Evolutionary conservation across 2,113 vertebrate genomes (phyloP), one percentile per base, ranked within the genome.

Genomic region (Plectropomus leopardus): DNA sequence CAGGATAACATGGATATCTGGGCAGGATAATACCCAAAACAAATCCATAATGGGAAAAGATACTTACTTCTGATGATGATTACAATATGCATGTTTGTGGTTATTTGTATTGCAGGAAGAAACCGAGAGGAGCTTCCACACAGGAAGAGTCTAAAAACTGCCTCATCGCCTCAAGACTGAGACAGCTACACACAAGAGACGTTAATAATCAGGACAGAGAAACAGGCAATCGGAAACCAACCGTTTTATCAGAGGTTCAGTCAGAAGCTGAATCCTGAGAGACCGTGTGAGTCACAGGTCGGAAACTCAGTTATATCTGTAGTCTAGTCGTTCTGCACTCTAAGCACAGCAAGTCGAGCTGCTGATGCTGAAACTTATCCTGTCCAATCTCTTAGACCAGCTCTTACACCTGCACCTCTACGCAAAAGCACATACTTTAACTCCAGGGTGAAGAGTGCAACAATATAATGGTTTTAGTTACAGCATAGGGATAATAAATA

Each of bases 231-330:
- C 2, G 0, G 9, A 48, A 68, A 15, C 1, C 16, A 82, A 80
- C 48, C 26, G 11, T 66, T 58, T 76, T 76, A 78, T 87, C 75
- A 61, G 65, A 44, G 74, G 28, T 70, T 85, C 57, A 44, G 53
- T 73, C 63, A 32, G 48, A 42, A 47, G 45, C 23, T 48, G 42
- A 66, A 61, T 67, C 48, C 40, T 9, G 14, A 55, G 40, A 75
- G 57, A 40, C 76, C 7, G 1, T 3, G 16, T 55, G 60, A 67
- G 32, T 80, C 63, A 57, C 64, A 58, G 42, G 42, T 45, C 6
- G 14, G 48, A 53, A 82, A 84, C 30, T 36, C n/a, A 51, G 32
- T 48, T 40, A 71, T 63, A 77, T 72, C 63, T 69, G 61, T 7
- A 50, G 23, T 73, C 50, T 19, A 34, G 34, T 57, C 48, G 42